These are phyloP conservation scores for Plecturocebus donacophilus DNA, from an alignment of 2,113 vertebrate genomes.

Conservation along the genomic window DNA sequence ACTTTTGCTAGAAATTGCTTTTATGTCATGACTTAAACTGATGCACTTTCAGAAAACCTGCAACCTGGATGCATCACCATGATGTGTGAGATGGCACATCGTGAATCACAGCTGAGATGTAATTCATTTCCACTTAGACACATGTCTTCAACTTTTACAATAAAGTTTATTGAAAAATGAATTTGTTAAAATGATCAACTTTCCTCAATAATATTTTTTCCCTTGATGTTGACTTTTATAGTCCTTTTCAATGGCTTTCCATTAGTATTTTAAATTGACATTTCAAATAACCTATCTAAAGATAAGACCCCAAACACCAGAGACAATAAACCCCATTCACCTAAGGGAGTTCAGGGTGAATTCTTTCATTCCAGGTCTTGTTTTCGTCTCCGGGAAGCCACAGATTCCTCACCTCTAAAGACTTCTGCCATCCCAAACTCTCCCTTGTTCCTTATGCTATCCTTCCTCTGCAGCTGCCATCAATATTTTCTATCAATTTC, in stretches of 20 bases:
- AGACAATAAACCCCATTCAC: background rate
- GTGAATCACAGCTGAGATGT: background rate
- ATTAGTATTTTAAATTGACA: background rate
- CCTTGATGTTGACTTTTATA: background rate
- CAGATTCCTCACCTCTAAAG: background rate
- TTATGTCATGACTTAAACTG: conserved; percentile 51
- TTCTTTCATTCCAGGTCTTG: background rate
- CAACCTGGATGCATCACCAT: background rate
- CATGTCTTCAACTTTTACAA: background rate
- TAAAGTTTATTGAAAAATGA: conserved; percentile 18
- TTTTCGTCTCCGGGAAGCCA: background rate
- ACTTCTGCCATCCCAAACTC: background rate
- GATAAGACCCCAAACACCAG: background rate
- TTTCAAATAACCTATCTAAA: background rate
- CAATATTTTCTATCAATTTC: conserved; percentile 27
- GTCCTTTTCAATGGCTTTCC: background rate
- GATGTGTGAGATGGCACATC: background rate
- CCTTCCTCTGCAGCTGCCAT: background rate
- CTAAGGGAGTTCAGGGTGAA: background rate
- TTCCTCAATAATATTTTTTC: background rate
- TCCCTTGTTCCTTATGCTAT: background rate
- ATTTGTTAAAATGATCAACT: conserved; percentile 34
- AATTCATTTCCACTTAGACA: conserved; percentile 42
- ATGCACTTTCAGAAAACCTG: background rate
- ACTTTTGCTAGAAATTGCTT: conserved; percentile 36